Percentiles rank a stretch among this genome's conserved stretches.
phyloP scores from a whole-genome alignment of 2,113 vertebrate species.

The Solea senegalensis region DNA sequence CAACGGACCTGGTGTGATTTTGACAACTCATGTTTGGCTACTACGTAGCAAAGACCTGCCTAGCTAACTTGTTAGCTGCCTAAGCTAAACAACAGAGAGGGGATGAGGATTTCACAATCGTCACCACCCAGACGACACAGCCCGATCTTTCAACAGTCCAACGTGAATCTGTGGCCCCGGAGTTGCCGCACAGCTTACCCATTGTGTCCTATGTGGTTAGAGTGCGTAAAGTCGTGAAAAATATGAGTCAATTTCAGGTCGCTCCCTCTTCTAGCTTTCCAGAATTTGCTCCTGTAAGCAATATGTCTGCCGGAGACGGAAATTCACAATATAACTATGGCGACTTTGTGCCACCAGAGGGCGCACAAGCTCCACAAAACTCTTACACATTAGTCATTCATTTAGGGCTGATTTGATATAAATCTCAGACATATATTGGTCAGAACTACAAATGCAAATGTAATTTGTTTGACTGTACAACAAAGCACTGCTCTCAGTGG shows the following conservation, averaged over 20 bases:
- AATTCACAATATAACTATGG: conserved; percentile 51
- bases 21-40: conserved; percentile 1
- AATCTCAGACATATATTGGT: too few relatives aligned
- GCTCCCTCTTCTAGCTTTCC: conserved; percentile 60
- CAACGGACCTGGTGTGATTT: neutral
- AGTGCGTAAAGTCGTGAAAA: conserved; percentile 23
- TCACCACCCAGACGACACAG: neutral
- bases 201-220: conserved; percentile 58
- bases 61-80: conserved; percentile 42
- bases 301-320: conserved; percentile 80
- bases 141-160: neutral
- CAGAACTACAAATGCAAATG: too few relatives aligned
- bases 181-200: conserved; percentile 70
- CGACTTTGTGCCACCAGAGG: conserved; percentile 59
- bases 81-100: conserved; percentile 53
- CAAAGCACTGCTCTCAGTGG: too few relatives aligned
- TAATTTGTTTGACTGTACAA: too few relatives aligned
- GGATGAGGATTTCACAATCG: conserved; percentile 46
- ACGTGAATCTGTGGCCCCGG: neutral
- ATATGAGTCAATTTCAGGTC: conserved; percentile 53
- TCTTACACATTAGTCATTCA: neutral
- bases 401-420: neutral
- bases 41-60: conserved; percentile 37
- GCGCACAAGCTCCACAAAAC: conserved; percentile 11
- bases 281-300: conserved; percentile 80